Base-by-base conservation (phyloP, 2,888 invertebrate species). In the Electrophaes corylata region DNA sequence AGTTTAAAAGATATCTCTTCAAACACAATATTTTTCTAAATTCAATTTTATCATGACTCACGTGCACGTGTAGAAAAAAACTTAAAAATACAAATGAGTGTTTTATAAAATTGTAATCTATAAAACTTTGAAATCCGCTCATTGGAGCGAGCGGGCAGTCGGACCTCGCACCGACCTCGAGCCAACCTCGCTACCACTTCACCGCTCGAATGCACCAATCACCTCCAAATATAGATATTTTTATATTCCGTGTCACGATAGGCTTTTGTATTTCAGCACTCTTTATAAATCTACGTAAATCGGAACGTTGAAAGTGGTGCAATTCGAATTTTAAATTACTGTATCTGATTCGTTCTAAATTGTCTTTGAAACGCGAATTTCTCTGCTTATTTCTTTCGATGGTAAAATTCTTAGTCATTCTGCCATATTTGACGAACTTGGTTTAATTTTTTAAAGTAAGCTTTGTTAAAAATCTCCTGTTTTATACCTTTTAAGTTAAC, bases 141-240 rank as follows among this genome's bases (percentile, higher is more conserved):
- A 68, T 67, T 71, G 66, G 73, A 73, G 72, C 70, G 73, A 73
- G 72, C 70, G 70, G 71, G 67, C 67, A 60, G 72, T 72, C 70
- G 77, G 81, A 79, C 83, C 81, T 85, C 81, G 81, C 63, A 62
- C 51, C 84, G 88, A 83, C 88, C 89, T 89, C 86, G 84, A 65
- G 47, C 60, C 81, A 84, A 77, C 88, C 87, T 87, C 86, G 86
- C 70, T 64, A 65, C 70, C 70, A 67, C 77, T 57, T 89, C 89
- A 87, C 90, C 79, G 87, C 75, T 81, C 77, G 70, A 82, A 79
- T 83, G 78, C 83, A 78, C 78, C 83, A 81, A 81, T 83, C 84
- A 78, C 81, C 75, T 77, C 85, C 84, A 84, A 89, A 89, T 88
- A 84, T 78, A 84, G 78, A 80, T 65, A 81, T 83, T 85, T 84